Base-by-base conservation (phyloP, 2,888 invertebrate species). In the Magallana nippona region DNA sequence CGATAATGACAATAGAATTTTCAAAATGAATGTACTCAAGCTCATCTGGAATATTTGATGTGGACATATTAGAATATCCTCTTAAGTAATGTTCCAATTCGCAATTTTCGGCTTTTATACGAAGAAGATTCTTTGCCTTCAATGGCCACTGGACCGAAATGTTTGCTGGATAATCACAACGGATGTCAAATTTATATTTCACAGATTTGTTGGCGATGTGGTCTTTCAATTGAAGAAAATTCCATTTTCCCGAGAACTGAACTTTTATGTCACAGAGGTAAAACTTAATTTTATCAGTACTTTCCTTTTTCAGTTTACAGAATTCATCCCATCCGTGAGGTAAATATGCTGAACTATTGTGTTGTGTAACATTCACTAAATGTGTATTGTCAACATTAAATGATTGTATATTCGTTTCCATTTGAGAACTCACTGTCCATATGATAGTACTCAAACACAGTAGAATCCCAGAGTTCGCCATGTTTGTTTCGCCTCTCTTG, bases 71-170 rank as follows among this genome's bases (percentile, higher is more conserved):
- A 13, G 84, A 79, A 62, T 85, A 82, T 19, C 89, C 89, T 10
- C 78, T 71, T 32, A 88, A 79, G 77, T 85, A 87, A 32, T 88
- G 89, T 0, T 44, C 78, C n/a, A 90, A 78, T 13, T 77, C 78
- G 81, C 90, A 91, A 19, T 81, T 77, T 15, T 83, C 80, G 0
- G 88, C 84, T n/a, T 63, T 32, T 10, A 91, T 55, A 27, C 84
- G 84, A 27, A 83, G 82, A n/a, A 90, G 80, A 78, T 86, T 85
- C 10, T 77, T 55, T 0, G 87, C 86, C 62, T 89, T 89, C 55
- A 89, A 83, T 44, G 90, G 90, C 86, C 87, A 89, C 0, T 88
- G 86, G 1, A 90, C 22, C 8, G 87, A 87, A 1, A 90, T 82
- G 62, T 83, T 86, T 2, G 84, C 81, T 27, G 44, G 44, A 3